Evolutionary conservation across 2,797 vertebrate genomes (phyloP).

Genomic region (Denticeps clupeoides): DNA sequence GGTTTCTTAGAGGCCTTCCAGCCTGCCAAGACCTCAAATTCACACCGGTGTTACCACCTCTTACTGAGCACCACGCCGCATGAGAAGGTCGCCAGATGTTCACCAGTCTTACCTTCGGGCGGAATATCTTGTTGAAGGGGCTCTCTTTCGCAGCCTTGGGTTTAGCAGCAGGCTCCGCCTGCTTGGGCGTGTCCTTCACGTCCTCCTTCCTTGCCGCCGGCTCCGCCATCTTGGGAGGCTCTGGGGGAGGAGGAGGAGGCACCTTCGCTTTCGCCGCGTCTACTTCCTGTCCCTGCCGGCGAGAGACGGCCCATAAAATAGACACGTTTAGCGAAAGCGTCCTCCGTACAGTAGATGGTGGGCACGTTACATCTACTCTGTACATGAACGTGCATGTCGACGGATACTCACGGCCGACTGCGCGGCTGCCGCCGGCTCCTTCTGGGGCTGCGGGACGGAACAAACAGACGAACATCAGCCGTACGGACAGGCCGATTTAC

Average conservation of each 20-base stretch:
- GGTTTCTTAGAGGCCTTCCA: slow-evolving; percentile 48
- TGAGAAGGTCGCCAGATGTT: too few species aligned
- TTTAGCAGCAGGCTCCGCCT: slow-evolving; percentile 50
- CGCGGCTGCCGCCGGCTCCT: slow-evolving; percentile 45
- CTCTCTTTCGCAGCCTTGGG: slow-evolving; percentile 48
- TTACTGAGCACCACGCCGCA: too few species aligned
- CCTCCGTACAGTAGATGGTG: too few species aligned
- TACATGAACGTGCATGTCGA: too few species aligned
- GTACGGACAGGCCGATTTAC: not conserved
- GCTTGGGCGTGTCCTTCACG: slow-evolving; percentile 19
- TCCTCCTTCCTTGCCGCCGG: slow-evolving; percentile 41
- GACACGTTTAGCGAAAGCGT: slow-evolving; percentile 9
- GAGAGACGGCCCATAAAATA: not conserved
- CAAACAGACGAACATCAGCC: slow-evolving; percentile 36
- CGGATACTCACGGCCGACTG: slow-evolving; percentile 50
- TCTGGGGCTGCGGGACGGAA: slow-evolving; percentile 49
- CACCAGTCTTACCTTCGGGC: slow-evolving; percentile 67
- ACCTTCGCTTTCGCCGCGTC: slow-evolving; percentile 57
- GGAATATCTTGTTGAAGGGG: slow-evolving; percentile 77
- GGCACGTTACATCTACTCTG: too few species aligned
- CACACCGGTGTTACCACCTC: too few species aligned
- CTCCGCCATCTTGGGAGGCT: slow-evolving; percentile 58
- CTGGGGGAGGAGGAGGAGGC: slow-evolving; percentile 55
- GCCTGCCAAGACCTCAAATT: slow-evolving; percentile 59
- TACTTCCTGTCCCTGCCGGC: slow-evolving; percentile 29